Conservation (phyloP, 2,797 vertebrate species). For the Erpetoichthys calabaricus region DNA sequence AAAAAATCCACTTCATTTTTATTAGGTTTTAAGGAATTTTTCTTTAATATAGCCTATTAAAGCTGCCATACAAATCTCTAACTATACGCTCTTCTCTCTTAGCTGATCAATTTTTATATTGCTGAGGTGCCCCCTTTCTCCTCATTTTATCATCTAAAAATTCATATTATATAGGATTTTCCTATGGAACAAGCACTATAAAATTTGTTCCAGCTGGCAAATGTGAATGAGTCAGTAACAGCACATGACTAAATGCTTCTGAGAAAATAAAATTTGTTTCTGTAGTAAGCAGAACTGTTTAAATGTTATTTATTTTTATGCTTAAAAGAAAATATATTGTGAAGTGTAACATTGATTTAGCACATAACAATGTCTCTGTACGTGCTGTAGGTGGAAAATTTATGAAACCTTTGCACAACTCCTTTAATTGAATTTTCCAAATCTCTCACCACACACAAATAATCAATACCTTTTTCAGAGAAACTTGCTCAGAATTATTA, state of each 20-base stretch:
- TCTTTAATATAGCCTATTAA: conserved; percentile 99
- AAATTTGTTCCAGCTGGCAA: conserved; percentile 74
- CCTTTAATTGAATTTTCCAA: conserved; percentile 99
- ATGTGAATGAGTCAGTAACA: conserved; percentile 64
- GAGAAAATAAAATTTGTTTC: conserved; percentile 97
- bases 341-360: conserved; percentile 98
- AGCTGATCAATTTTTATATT: conserved; percentile 99
- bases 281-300: conserved; percentile 99
- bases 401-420: conserved; percentile 99
- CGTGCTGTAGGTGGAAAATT: conserved; percentile 74
- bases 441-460: conserved; percentile 99
- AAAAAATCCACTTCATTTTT: conserved; percentile 50
- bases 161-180: conserved; percentile 89
- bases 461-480: conserved; percentile 96
- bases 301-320: conserved; percentile 99
- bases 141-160: conserved; percentile 96
- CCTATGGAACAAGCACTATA: conserved; percentile 85
- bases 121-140: conserved; percentile 84
- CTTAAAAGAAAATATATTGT: conserved; percentile 99
- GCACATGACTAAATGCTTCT: conserved; percentile 73
- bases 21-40: conserved; percentile 89
- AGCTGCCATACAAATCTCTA: conserved; percentile 98
- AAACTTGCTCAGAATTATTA: conserved; percentile 98
- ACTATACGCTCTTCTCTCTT: conserved; percentile 74
- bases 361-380: conserved; percentile 88